Evolutionary conservation across 64 coral and sea anemone genomes (phyloP), one percentile per base, ranked within the genome.

Genomic region (Pocillopora damicornis): DNA sequence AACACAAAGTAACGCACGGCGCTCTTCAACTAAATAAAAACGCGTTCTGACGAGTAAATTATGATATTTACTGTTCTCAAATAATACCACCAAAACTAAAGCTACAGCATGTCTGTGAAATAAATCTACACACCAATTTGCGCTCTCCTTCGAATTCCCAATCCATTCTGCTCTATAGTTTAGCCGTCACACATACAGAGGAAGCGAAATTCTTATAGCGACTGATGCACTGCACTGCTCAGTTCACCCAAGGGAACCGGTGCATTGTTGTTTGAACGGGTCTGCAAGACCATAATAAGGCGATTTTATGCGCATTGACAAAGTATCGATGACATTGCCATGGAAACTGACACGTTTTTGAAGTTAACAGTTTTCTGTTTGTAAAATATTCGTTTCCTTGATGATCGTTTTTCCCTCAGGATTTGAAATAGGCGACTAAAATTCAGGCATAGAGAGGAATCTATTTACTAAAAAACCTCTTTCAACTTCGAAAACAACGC

Each of bases 91-190:
- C 65, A 51, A 57, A 85, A 71, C 18, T n/a, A 72, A 57, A 68
- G 72, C 11, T 18, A 85, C 17, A 85, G 69, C 63, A 85, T 13
- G 63, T 71, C 72, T 85, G 81, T 38, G 58, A 73, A 85, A 85
- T 73, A 85, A 72, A 34, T 72, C 81, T 85, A 85, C 81, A 85
- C 81, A 85, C 81, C 81, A 85, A 85, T 85, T 37, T 85, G 64
- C 81, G 81, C 45, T 85, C 81, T 23, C 38, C 64, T 72, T 85
- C 81, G 17, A 72, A 85, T 85, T 85, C 81, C 45, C 81, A 57
- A 66, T 71, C 81, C 81, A 85, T 85, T 69, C 37, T 85, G 81
- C 38, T 56, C 22, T 13, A 73, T 65, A 45, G 13, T 57, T 85
- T 36, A 85, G 81, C 72, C 20, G 81, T 85, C 37, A 85, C 81